A percentile compares a stretch with the other conserved stretches of the same genome.
These are phyloP conservation scores for Trichopria drosophilae DNA, from an alignment of 2,888 invertebrate species.

Conservation along the genomic window DNA sequence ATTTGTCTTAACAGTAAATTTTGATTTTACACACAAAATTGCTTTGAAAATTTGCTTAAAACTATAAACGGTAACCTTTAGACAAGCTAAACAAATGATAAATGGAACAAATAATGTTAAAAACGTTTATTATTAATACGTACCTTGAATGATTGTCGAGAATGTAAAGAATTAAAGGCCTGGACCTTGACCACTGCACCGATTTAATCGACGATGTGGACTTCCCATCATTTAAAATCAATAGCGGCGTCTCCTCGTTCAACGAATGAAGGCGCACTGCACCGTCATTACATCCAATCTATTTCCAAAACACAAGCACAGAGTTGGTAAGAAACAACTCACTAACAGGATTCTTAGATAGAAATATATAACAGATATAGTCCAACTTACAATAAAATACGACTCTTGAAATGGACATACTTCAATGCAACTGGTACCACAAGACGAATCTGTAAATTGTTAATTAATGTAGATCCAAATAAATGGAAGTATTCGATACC, in stretches of 20 bases:
- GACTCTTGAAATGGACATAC: constrained; percentile 59
- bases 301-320: not conserved
- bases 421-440: constrained; percentile 59
- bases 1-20: too few relatives aligned
- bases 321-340: not conserved
- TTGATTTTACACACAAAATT: too few relatives aligned
- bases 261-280: constrained; percentile 60
- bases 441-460: constrained; percentile 43
- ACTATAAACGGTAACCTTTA: too few relatives aligned
- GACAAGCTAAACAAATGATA: too few relatives aligned
- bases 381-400: constrained; percentile 57
- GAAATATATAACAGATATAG: too few relatives aligned
- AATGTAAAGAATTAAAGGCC: constrained; percentile 61
- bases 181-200: constrained; percentile 62
- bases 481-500: too few relatives aligned
- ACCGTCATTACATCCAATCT: constrained; percentile 61
- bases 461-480: not conserved
- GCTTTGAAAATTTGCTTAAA: too few relatives aligned
- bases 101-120: constrained; percentile 14
- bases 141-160: constrained; percentile 58
- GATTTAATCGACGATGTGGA: constrained; percentile 51
- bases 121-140: constrained; percentile 15
- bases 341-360: too few relatives aligned
- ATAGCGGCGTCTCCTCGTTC: constrained; percentile 57
- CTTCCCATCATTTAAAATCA: constrained; percentile 50